Conservation (phyloP, 2,797 vertebrate species). For the Typhlichthys subterraneus region DNA sequence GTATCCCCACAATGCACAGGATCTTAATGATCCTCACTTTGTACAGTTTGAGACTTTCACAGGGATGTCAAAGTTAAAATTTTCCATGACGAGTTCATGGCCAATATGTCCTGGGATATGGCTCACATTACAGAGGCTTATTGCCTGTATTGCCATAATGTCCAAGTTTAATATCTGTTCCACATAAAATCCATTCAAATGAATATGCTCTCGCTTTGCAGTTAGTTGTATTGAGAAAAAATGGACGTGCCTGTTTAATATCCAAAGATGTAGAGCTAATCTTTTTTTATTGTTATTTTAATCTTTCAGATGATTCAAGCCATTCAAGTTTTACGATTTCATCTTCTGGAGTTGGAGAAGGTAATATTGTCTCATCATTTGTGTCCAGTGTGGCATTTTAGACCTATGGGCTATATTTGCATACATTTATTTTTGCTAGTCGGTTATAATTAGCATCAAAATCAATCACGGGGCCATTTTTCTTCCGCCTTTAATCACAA, state of each 20-base stretch:
- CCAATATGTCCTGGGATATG: slow-evolving; percentile 59
- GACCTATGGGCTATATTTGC: slow-evolving; percentile 84
- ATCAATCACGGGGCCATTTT: slow-evolving; percentile 91
- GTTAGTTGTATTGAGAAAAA: slow-evolving; percentile 50
- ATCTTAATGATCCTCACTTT: slow-evolving; percentile 41
- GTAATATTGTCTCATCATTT: slow-evolving; percentile 81
- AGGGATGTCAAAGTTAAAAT: slow-evolving; percentile 43
- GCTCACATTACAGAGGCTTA: slow-evolving; percentile 34
- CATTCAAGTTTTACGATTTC: slow-evolving; percentile 99
- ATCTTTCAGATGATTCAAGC: slow-evolving; percentile 99
- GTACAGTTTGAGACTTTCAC: slow-evolving; percentile 31
- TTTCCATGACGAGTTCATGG: slow-evolving; percentile 39
- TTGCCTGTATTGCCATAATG: slow-evolving; percentile 61
- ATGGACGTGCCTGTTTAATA: slow-evolving; percentile 63
- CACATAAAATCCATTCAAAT: slow-evolving; percentile 60
- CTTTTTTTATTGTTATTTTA: slow-evolving; percentile 70
- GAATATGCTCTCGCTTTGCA: slow-evolving; percentile 59
- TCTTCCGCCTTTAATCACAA: slow-evolving; percentile 94
- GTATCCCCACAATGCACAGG: slow-evolving; percentile 33
- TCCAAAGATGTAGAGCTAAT: slow-evolving; percentile 60
- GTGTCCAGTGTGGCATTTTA: slow-evolving; percentile 59
- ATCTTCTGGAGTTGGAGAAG: slow-evolving; percentile 99
- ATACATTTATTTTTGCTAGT: slow-evolving; percentile 93
- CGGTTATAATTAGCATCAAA: slow-evolving; percentile 95
- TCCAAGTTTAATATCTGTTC: slow-evolving; percentile 63